phyloP scores from a whole-genome alignment of 2,113 vertebrate species.

The Strigops habroptila region DNA sequence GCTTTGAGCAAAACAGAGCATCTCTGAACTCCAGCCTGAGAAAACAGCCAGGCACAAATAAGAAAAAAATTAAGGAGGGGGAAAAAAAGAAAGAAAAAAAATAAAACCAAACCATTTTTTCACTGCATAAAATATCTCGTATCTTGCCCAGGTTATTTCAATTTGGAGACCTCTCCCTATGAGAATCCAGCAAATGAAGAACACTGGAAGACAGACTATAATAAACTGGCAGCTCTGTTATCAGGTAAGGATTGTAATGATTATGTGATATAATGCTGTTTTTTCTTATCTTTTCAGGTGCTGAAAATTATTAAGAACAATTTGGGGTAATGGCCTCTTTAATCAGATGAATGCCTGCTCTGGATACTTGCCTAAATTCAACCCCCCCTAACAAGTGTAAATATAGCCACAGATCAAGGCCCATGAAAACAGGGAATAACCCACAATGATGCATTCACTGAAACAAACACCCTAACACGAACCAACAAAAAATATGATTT shows the following conservation, averaged over 20 bases:
- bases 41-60: background rate
- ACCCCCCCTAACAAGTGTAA: background rate
- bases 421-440: background rate
- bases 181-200: conserved; percentile 80
- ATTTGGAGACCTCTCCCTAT: conserved; percentile 85
- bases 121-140: background rate
- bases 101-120: background rate
- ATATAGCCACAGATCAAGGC: background rate
- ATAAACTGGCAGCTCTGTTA: conserved; percentile 79
- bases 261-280: background rate
- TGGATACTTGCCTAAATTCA: background rate
- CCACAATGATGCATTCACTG: background rate
- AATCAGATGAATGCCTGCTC: background rate
- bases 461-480: background rate
- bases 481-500: background rate
- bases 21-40: background rate
- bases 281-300: background rate
- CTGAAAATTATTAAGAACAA: background rate
- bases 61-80: background rate
- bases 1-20: background rate
- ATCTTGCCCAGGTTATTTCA: conserved; percentile 79
- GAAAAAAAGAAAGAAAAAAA: background rate
- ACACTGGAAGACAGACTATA: conserved; percentile 81
- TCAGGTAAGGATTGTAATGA: conserved; percentile 71
- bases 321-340: background rate